These are phyloP conservation scores for Cephus rjabovi DNA, from an alignment of 2,888 invertebrate species.

Conservation along the genomic window DNA sequence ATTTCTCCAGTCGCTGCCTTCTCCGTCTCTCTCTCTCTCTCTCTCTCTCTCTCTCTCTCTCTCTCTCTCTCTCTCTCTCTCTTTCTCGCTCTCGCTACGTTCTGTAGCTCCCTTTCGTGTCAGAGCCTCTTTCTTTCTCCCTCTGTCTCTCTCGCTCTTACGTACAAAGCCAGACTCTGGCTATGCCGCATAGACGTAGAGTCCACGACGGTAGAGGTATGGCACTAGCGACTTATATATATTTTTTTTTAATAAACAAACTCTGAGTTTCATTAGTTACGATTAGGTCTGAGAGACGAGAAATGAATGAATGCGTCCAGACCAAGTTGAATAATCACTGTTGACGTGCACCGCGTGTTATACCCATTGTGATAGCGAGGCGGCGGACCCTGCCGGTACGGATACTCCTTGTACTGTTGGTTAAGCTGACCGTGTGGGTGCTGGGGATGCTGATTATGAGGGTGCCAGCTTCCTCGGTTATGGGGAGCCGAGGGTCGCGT, in stretches of 20 bases:
- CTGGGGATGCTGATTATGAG: constrained; percentile 46
- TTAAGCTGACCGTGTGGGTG: constrained; percentile 43
- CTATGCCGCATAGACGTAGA: neutral
- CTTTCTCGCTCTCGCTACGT: neutral
- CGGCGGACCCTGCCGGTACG: constrained; percentile 54
- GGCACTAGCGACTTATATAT: neutral
- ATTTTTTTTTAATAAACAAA: neutral
- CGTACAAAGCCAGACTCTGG: neutral
- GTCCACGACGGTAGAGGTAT: neutral
- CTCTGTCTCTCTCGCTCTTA: neutral
- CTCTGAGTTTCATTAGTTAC: neutral
- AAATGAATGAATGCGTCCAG: constrained; percentile 8
- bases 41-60: neutral
- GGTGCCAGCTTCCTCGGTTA: constrained; percentile 49
- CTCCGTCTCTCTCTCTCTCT: neutral
- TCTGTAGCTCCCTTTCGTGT: neutral
- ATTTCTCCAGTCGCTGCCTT: too few species aligned
- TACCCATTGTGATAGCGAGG: constrained; percentile 57
- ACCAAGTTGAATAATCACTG: constrained; percentile 8
- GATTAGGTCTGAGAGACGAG: neutral
- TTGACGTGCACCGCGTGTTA: constrained; percentile 15
- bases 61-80: neutral
- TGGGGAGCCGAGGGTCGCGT: constrained; percentile 43
- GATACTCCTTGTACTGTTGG: constrained; percentile 58
- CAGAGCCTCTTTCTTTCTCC: neutral